Conservation (phyloP, 2,797 vertebrate genomes). For the Poeciliopsis presidionis region DNA sequence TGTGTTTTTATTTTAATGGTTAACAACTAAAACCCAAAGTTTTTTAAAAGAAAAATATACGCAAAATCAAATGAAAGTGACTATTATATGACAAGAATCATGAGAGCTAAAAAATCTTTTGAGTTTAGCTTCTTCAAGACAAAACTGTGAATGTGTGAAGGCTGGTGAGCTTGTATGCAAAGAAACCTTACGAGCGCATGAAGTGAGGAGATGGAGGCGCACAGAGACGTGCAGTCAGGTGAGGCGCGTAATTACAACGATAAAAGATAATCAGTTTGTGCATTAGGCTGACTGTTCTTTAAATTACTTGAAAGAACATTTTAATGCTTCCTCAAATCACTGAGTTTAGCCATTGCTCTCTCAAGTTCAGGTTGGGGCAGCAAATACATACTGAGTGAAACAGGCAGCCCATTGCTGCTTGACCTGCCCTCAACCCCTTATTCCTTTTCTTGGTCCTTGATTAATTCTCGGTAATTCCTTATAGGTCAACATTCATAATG, state of each 20-base stretch:
- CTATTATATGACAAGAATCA: not conserved
- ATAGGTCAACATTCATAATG: not conserved
- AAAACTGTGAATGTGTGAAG: not conserved
- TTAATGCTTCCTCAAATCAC: not conserved
- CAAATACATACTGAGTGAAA: too few species aligned
- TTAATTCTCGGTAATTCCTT: not conserved
- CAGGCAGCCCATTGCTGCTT: not conserved
- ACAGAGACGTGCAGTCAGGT: not conserved
- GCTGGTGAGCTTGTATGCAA: not conserved
- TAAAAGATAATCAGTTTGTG: not conserved
- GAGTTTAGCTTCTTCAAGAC: not conserved
- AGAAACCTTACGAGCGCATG: not conserved
- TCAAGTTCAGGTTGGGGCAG: not conserved
- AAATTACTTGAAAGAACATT: not conserved
- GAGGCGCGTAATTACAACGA: not conserved
- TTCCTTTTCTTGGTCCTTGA: not conserved
- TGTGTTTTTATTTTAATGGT: not conserved
- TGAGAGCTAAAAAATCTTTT: not conserved
- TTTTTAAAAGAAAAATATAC: not conserved
- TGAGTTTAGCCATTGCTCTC: not conserved
- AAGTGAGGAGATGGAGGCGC: not conserved
- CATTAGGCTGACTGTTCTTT: not conserved
- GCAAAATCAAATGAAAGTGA: not conserved
- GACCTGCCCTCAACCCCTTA: not conserved
- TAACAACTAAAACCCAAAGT: not conserved